phyloP scores from a whole-genome alignment of 2,888 invertebrate genomes.

The Cordilura impudica region DNA sequence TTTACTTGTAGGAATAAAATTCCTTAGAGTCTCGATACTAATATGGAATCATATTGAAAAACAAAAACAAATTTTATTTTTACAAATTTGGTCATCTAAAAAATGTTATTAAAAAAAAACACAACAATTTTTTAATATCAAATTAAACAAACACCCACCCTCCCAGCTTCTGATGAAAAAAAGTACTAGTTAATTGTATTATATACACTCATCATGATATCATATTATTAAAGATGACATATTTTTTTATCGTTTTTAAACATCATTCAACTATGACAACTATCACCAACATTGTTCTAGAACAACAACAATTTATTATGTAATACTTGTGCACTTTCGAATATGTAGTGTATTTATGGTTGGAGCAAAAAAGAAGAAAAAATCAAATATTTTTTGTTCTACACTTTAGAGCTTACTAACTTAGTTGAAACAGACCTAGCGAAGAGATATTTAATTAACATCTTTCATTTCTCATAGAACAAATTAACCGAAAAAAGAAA shows the following conservation, averaged over 20 bases:
- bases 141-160: slow-evolving; percentile 24
- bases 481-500: too few relatives aligned
- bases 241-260: background rate
- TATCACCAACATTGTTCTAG: background rate
- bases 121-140: background rate
- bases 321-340: background rate
- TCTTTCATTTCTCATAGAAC: too few relatives aligned
- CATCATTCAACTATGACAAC: background rate
- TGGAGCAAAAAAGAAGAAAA: background rate
- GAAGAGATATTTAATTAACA: too few relatives aligned
- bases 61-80: slow-evolving; percentile 6
- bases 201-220: slow-evolving; percentile 32
- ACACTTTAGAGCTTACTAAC: too few relatives aligned
- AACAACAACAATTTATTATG: background rate
- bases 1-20: slow-evolving; percentile 38
- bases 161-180: slow-evolving; percentile 20
- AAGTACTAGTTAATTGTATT: slow-evolving; percentile 21
- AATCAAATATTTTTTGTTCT: background rate
- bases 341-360: background rate
- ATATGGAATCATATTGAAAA: background rate
- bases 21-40: slow-evolving; percentile 24
- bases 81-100: slow-evolving; percentile 10
- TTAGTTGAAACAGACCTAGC: too few relatives aligned
- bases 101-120: background rate
- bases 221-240: background rate